phyloP scores from a whole-genome alignment of 1,140 invertebrate species.

The Drosophila bocqueti region DNA sequence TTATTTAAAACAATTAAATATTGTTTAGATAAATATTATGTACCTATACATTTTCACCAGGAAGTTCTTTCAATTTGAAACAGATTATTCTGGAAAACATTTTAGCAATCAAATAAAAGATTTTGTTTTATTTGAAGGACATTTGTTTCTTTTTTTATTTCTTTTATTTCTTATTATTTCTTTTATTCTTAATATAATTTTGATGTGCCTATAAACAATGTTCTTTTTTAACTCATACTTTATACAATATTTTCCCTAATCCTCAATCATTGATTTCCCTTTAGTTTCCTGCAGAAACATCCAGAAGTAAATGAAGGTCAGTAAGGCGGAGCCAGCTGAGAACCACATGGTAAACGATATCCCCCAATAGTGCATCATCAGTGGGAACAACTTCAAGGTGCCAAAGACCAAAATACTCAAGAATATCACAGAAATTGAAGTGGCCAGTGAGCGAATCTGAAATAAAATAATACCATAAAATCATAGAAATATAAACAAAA shows the following conservation, averaged over 20 bases:
- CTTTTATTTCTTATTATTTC: too few relatives aligned
- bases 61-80: too few relatives aligned
- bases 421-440: constrained; percentile 67
- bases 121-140: too few relatives aligned
- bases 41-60: too few relatives aligned
- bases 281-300: constrained; percentile 89
- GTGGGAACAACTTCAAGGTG: constrained; percentile 65
- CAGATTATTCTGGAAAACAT: too few relatives aligned
- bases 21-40: too few relatives aligned
- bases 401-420: constrained; percentile 57
- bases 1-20: too few relatives aligned
- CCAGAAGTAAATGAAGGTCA: constrained; percentile 70
- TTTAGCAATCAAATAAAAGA: too few relatives aligned
- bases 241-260: constrained; percentile 15
- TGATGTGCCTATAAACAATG: too few relatives aligned
- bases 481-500: background rate
- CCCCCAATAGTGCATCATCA: constrained; percentile 57
- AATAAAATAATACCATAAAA: background rate
- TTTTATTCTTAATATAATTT: too few relatives aligned
- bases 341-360: constrained; percentile 72
- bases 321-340: constrained; percentile 44
- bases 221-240: too few relatives aligned
- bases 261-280: constrained; percentile 86
- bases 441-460: constrained; percentile 69
- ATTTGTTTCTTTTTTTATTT: too few relatives aligned